Evolutionary conservation across 1,140 invertebrate species (phyloP).

Genomic region (Drosophila serrata): DNA sequence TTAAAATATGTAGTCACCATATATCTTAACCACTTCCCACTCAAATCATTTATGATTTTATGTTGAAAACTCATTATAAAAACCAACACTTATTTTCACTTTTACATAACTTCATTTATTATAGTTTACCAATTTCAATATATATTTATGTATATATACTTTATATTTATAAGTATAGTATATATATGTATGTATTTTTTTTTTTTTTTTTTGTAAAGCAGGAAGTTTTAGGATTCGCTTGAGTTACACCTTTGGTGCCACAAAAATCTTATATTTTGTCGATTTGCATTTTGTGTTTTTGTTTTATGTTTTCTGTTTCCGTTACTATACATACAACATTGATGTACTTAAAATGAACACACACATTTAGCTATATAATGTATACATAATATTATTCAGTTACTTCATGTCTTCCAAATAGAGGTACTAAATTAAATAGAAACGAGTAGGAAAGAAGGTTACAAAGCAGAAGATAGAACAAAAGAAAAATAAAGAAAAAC

Average conservation of each 20-base stretch:
- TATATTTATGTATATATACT: slow-evolving; percentile 65
- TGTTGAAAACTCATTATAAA: background rate
- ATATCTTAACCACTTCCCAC: background rate
- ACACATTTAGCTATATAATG: slow-evolving; percentile 81
- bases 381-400: slow-evolving; percentile 81
- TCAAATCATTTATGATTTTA: background rate
- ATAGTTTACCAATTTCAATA: slow-evolving; percentile 72
- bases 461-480: slow-evolving; percentile 16
- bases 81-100: slow-evolving; percentile 2
- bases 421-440: slow-evolving; percentile 62
- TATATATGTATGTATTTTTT: slow-evolving; percentile 64
- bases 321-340: slow-evolving; percentile 77
- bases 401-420: slow-evolving; percentile 75
- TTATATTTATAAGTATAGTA: slow-evolving; percentile 58
- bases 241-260: slow-evolving; percentile 73
- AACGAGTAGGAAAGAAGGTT: slow-evolving; percentile 51
- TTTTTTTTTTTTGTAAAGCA: slow-evolving; percentile 78
- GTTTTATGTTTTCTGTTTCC: slow-evolving; percentile 41
- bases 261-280: slow-evolving; percentile 50
- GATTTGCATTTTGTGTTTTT: slow-evolving; percentile 50
- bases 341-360: slow-evolving; percentile 81
- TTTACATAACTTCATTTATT: slow-evolving; percentile 80
- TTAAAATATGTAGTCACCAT: too few relatives aligned
- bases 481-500: slow-evolving; percentile 34
- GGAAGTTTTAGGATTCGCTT: slow-evolving; percentile 83